Evolutionary conservation across 2,113 vertebrate species (phyloP).

Genomic region (Pleuronectes platessa): DNA sequence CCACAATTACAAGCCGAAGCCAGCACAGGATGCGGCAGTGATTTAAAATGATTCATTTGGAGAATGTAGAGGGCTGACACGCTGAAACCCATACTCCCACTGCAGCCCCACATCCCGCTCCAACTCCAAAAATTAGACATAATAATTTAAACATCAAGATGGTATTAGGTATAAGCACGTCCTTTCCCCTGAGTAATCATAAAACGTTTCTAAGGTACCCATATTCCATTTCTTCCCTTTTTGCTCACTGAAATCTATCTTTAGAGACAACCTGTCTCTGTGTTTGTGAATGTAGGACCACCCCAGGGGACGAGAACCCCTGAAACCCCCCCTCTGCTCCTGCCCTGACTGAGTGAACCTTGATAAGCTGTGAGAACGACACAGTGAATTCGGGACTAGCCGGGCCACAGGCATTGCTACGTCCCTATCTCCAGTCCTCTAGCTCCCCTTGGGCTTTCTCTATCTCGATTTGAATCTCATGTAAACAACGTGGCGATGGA

Average conservation of each 20-base stretch:
- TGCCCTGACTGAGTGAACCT: slow-evolving; percentile 46
- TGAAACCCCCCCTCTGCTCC: not conserved
- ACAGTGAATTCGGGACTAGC: slow-evolving; percentile 39
- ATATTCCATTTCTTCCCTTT: not conserved
- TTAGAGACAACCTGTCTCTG: not conserved
- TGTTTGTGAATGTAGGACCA: slow-evolving; percentile 38
- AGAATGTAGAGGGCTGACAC: slow-evolving; percentile 70
- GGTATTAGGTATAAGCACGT: not conserved
- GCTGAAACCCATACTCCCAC: slow-evolving; percentile 52
- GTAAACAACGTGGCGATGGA: slow-evolving; percentile 44
- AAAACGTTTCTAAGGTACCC: no score
- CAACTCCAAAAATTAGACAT: slow-evolving; percentile 1
- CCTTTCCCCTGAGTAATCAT: not conserved
- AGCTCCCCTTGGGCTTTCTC: slow-evolving; percentile 29
- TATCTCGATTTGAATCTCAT: slow-evolving; percentile 67
- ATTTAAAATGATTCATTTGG: slow-evolving; percentile 78
- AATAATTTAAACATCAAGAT: slow-evolving; percentile 18
- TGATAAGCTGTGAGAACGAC: slow-evolving; percentile 68
- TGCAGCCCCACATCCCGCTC: slow-evolving; percentile 37
- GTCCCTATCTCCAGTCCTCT: slow-evolving; percentile 41
- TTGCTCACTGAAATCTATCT: slow-evolving; percentile 14
- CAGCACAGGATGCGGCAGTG: slow-evolving; percentile 79
- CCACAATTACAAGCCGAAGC: slow-evolving; percentile 76
- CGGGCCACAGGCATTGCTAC: slow-evolving; percentile 68
- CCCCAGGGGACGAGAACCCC: slow-evolving; percentile 45